Percentiles rank a stretch among this genome's conserved stretches.
Conservation (phyloP, 2,113 vertebrate genomes). For the Equus quagga region DNA sequence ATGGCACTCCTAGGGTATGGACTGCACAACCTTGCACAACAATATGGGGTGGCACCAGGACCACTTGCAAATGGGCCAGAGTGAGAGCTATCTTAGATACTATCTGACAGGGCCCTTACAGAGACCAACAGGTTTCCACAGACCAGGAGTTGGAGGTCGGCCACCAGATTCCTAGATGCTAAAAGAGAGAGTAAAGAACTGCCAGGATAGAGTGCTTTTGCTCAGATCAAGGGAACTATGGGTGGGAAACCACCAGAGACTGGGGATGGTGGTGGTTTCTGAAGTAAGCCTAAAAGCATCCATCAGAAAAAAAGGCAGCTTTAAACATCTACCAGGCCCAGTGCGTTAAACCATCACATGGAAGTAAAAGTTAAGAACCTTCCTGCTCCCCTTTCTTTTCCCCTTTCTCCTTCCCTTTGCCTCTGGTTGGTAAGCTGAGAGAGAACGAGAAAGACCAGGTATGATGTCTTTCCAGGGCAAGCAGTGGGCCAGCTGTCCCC, state of each 20-base stretch:
- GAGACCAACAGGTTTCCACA: not conserved
- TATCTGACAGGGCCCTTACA: not conserved
- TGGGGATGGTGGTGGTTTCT: not conserved
- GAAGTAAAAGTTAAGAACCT: conserved; percentile 20
- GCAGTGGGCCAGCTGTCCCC: not conserved
- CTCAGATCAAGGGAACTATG: not conserved
- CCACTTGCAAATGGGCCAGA: not conserved
- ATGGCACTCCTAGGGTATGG: not conserved
- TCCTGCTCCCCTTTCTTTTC: not conserved
- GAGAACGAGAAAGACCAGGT: not conserved
- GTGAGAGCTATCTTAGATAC: not conserved
- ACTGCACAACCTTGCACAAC: not conserved
- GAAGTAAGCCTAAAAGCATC: conserved; percentile 11
- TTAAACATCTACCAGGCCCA: not conserved
- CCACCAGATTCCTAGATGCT: not conserved
- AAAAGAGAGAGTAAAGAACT: not conserved
- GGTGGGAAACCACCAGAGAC: not conserved
- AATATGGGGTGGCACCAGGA: too few species aligned
- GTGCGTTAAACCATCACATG: not conserved
- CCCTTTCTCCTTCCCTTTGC: not conserved
- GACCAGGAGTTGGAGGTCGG: not conserved
- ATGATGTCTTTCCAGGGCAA: not conserved
- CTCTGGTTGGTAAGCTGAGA: not conserved
- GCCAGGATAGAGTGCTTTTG: not conserved
- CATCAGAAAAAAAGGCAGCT: not conserved